A percentile compares a stretch with the other conserved stretches of the same genome.
Evolutionary conservation across 2,797 vertebrate genomes (phyloP).

Genomic region (Gallirallus australis): DNA sequence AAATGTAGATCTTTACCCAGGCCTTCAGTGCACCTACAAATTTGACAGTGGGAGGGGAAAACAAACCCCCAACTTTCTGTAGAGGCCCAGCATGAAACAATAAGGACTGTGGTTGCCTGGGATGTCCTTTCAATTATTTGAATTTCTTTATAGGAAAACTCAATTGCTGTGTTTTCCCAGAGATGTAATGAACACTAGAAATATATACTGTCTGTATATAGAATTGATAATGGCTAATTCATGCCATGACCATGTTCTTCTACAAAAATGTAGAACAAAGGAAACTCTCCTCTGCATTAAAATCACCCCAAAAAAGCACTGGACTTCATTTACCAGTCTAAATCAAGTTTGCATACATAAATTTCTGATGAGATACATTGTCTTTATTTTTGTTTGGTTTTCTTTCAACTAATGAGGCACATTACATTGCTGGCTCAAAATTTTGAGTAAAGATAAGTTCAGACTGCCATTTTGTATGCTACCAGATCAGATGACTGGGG

Average conservation of each 20-base stretch:
- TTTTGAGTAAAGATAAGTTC: background rate
- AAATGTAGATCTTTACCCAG: background rate
- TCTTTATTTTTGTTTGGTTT: background rate
- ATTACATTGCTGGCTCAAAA: background rate
- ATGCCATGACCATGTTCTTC: background rate
- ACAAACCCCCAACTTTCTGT: background rate
- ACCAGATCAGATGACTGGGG: background rate
- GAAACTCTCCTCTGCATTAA: background rate
- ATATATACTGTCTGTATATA: background rate
- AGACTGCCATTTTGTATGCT: background rate
- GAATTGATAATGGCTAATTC: background rate
- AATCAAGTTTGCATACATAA: background rate
- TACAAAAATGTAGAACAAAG: background rate
- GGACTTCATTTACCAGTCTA: background rate
- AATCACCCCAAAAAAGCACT: background rate
- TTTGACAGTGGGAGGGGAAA: background rate
- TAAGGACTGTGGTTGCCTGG: background rate
- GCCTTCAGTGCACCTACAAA: background rate
- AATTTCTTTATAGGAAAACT: background rate
- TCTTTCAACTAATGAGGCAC: background rate
- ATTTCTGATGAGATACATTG: background rate
- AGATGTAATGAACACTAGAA: background rate
- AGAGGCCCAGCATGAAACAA: background rate
- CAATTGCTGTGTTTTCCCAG: background rate
- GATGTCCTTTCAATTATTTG: background rate